These are phyloP conservation scores for Drosophila yakuba DNA, from an alignment of 1,140 invertebrate genomes.

Conservation along the genomic window DNA sequence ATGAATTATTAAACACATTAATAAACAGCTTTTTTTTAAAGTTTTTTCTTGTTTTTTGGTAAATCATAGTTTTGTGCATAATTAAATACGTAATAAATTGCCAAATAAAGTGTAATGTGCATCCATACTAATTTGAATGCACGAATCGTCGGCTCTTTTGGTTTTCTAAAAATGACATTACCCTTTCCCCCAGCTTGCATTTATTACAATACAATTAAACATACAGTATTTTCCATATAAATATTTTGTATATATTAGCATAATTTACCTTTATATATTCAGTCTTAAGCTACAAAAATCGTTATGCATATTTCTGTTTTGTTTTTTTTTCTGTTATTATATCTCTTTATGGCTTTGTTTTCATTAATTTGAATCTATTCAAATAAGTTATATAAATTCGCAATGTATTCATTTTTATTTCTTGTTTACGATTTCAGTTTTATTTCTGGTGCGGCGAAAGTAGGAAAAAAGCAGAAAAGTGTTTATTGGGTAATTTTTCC, in stretches of 20 bases:
- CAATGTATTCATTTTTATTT: slow-evolving; percentile 62
- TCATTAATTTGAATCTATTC: slow-evolving; percentile 73
- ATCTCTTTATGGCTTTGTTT: slow-evolving; percentile 39
- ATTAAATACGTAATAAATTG: slow-evolving; percentile 76
- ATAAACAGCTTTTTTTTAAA: slow-evolving; percentile 56
- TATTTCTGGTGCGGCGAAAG: slow-evolving; percentile 53
- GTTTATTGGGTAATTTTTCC: neutral
- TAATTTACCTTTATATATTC: slow-evolving; percentile 82
- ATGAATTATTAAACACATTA: slow-evolving; percentile 67
- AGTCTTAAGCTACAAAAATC: slow-evolving; percentile 83
- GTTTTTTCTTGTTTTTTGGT: slow-evolving; percentile 4
- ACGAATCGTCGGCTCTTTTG: slow-evolving; percentile 31
- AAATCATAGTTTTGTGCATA: slow-evolving; percentile 78
- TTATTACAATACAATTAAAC: slow-evolving; percentile 70
- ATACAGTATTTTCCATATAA: slow-evolving; percentile 54
- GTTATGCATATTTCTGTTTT: slow-evolving; percentile 79
- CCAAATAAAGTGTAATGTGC: slow-evolving; percentile 72
- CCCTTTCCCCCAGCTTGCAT: slow-evolving; percentile 78
- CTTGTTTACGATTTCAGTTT: slow-evolving; percentile 23
- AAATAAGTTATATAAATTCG: slow-evolving; percentile 78
- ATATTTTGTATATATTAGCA: slow-evolving; percentile 68
- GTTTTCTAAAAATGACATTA: slow-evolving; percentile 68
- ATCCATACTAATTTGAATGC: slow-evolving; percentile 38
- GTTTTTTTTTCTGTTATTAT: slow-evolving; percentile 22
- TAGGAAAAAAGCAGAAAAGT: slow-evolving; percentile 34